Evolutionary conservation across 2,797 vertebrate species (phyloP).

Genomic region (Sarcophilus harrisii): DNA sequence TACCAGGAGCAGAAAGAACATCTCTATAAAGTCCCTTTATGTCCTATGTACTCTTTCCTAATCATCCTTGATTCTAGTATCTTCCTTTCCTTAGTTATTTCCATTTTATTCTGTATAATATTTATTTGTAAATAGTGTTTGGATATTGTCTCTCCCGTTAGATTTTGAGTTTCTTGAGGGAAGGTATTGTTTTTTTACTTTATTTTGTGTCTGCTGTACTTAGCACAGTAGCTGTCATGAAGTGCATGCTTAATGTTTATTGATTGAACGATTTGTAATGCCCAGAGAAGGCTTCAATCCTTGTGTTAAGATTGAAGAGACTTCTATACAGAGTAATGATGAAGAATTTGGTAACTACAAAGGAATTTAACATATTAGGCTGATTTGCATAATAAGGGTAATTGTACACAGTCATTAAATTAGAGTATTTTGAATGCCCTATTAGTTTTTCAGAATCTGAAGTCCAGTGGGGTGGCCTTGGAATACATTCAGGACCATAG

Average conservation of each 20-base stretch:
- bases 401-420: not conserved
- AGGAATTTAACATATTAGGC: not conserved
- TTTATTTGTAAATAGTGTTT: too few species aligned
- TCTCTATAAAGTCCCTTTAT: not conserved
- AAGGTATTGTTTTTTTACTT: too few species aligned
- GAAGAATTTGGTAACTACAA: not conserved
- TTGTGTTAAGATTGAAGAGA: not conserved
- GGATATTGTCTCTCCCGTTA: too few species aligned
- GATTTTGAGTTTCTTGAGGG: too few species aligned
- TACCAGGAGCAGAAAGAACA: not conserved
- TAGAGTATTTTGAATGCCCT: not conserved
- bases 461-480: not conserved
- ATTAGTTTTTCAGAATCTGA: not conserved
- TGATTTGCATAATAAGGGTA: not conserved
- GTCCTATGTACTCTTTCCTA: not conserved
- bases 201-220: too few species aligned
- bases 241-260: too few species aligned
- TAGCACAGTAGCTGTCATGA: too few species aligned
- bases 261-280: too few species aligned
- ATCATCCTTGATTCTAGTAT: too few species aligned
- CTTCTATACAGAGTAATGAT: not conserved
- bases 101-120: too few species aligned
- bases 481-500: not conserved
- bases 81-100: too few species aligned
- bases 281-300: not conserved